Evolutionary conservation across 2,888 invertebrate species (phyloP), one percentile per base, ranked within the genome.

Genomic region (Catocala nupta): DNA sequence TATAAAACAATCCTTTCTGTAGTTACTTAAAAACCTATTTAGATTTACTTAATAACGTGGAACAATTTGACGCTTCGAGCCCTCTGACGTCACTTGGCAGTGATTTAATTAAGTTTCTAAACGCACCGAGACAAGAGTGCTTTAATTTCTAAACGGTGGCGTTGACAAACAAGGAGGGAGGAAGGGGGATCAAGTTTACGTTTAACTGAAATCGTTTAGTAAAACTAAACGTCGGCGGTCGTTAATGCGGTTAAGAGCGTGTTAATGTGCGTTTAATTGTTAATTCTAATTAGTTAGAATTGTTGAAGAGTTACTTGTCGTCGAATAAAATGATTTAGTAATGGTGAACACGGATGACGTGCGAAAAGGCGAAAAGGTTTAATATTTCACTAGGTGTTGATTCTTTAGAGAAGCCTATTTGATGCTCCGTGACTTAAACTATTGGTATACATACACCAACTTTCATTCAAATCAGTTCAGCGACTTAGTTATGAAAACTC

Each of bases 71-170:
- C 78, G 81, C 82, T 78, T 77, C 75, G 80, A 79, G 85, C 82
- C 16, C 57, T 34, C 55, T 82, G 81, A 73, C 80, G 81, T 84
- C 86, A 82, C 81, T 84, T 76, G 78, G 75, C 81, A 77, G 83
- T 82, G 86, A 90, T 91, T 91, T 90, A 90, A 91, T 91, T 91
- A 91, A 90, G 85, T 86, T 89, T 87, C 81, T 79, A 78, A 88
- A 82, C 83, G 84, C 75, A 80, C 72, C 70, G 68, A 78, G 78
- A 76, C 70, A 72, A 61, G 76, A 59, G 55, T 52, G 45, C 64
- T 47, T 54, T 44, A 59, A 70, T 59, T 62, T 63, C 53, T 59
- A 75, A 78, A 78, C 66, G 74, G 66, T 74, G 67, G 63, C 59
- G 51, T 63, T 71, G 75, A 74, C 75, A 72, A 68, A 70, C 65